Conservation (phyloP, 2,797 vertebrate genomes). For the Pangasius krempfi region DNA sequence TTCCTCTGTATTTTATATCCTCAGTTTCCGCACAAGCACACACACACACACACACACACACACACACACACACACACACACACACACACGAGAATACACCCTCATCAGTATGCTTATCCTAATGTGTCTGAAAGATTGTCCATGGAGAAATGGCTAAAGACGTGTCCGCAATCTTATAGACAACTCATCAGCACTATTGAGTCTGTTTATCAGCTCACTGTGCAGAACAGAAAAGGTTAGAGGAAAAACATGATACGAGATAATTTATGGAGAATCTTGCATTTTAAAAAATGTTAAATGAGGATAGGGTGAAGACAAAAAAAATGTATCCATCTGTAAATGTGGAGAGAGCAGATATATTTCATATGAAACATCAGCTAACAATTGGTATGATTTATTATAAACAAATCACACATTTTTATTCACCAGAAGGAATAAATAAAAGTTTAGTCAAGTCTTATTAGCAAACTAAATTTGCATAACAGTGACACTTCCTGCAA, state of each 20-base stretch:
- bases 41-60: no score
- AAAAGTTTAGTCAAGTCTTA: not conserved
- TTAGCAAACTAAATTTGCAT: not conserved
- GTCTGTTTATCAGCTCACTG: slow-evolving; percentile 55
- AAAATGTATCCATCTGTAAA: not conserved
- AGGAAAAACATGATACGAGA: slow-evolving; percentile 48
- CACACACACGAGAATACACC: not conserved
- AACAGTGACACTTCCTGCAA: not conserved
- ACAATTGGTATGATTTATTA: slow-evolving; percentile 26
- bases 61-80: slow-evolving; percentile 16
- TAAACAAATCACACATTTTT: slow-evolving; percentile 16
- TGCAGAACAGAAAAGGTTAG: slow-evolving; percentile 59
- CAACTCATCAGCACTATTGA: slow-evolving; percentile 58
- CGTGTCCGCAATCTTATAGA: slow-evolving; percentile 53
- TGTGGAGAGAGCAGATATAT: slow-evolving; percentile 39
- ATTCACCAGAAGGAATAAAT: slow-evolving; percentile 6
- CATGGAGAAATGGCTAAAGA: slow-evolving; percentile 54
- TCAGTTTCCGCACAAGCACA: no score
- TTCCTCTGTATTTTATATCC: not conserved
- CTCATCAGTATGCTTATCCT: slow-evolving; percentile 55
- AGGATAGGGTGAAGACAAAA: slow-evolving; percentile 30
- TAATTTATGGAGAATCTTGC: slow-evolving; percentile 52
- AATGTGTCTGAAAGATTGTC: slow-evolving; percentile 47
- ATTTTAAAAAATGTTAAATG: slow-evolving; percentile 52
- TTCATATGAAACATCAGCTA: slow-evolving; percentile 26